phyloP scores from a whole-genome alignment of 2,888 invertebrate species.

The Lasioglossum zephyrum region DNA sequence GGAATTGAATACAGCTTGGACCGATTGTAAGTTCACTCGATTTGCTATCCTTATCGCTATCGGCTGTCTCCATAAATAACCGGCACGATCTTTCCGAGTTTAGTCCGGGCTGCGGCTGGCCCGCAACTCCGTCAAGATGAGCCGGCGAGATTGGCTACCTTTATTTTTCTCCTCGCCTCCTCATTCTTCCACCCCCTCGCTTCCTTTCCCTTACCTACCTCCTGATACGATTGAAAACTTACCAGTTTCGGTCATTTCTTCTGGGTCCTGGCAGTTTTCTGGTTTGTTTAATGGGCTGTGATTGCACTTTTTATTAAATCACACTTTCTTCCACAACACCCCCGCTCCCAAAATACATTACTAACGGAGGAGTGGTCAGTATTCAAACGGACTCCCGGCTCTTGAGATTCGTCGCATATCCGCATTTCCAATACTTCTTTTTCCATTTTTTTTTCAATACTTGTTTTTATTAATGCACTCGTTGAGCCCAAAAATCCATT shows the following conservation, averaged over 20 bases:
- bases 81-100: slow-evolving; percentile 69
- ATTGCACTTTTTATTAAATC: too few species aligned
- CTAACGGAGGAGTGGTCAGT: too few species aligned
- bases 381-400: too few species aligned
- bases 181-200: neutral
- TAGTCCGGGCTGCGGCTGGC: slow-evolving; percentile 32
- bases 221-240: slow-evolving; percentile 33
- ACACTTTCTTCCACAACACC: too few species aligned
- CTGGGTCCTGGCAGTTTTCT: neutral
- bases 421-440: too few species aligned
- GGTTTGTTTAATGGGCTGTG: neutral
- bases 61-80: slow-evolving; percentile 78
- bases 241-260: neutral
- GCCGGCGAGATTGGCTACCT: slow-evolving; percentile 39
- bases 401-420: too few species aligned
- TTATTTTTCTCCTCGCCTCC: slow-evolving; percentile 31
- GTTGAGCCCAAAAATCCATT: too few species aligned
- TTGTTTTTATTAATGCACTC: too few species aligned
- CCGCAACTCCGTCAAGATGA: slow-evolving; percentile 51
- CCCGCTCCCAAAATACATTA: too few species aligned
- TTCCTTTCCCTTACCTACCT: too few species aligned
- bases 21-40: slow-evolving; percentile 78
- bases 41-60: slow-evolving; percentile 80
- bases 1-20: slow-evolving; percentile 80
- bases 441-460: too few species aligned